phyloP scores from a whole-genome alignment of 2,797 vertebrate species.

The Sternotherus odoratus region DNA sequence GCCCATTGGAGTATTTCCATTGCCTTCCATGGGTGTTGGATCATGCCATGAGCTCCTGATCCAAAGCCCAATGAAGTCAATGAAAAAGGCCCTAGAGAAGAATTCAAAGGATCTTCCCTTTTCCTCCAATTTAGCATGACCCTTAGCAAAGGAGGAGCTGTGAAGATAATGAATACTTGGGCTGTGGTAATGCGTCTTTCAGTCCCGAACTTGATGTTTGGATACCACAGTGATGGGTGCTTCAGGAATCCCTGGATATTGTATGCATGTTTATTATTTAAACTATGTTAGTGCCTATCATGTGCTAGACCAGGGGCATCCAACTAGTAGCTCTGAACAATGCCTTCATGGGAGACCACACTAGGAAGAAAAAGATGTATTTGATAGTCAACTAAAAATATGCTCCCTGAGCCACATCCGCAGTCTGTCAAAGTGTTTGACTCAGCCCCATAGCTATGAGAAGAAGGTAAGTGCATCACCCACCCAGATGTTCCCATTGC shows the following conservation, averaged over 20 bases:
- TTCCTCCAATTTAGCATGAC: not conserved
- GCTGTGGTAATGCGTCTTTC: not conserved
- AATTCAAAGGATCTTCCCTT: not conserved
- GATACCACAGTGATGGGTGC: not conserved
- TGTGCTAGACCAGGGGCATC: not conserved
- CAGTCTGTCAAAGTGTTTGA: not conserved
- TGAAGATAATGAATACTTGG: not conserved
- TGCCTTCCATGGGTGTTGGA: not conserved
- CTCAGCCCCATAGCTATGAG: not conserved
- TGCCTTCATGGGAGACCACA: too few species aligned
- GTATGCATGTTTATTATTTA: not conserved
- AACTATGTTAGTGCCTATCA: not conserved
- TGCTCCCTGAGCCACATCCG: not conserved
- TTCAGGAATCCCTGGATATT: not conserved
- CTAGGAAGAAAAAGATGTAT: too few species aligned
- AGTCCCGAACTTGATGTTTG: not conserved
- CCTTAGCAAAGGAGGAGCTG: not conserved
- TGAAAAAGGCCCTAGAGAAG: not conserved
- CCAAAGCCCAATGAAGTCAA: not conserved
- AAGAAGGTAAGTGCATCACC: not conserved
- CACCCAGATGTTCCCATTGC: not conserved
- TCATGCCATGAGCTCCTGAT: not conserved
- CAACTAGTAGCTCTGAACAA: not conserved
- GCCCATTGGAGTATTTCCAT: not conserved
- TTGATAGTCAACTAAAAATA: not conserved